phyloP scores from a whole-genome alignment of 2,888 invertebrate genomes.

The Nyleta sp. region DNA sequence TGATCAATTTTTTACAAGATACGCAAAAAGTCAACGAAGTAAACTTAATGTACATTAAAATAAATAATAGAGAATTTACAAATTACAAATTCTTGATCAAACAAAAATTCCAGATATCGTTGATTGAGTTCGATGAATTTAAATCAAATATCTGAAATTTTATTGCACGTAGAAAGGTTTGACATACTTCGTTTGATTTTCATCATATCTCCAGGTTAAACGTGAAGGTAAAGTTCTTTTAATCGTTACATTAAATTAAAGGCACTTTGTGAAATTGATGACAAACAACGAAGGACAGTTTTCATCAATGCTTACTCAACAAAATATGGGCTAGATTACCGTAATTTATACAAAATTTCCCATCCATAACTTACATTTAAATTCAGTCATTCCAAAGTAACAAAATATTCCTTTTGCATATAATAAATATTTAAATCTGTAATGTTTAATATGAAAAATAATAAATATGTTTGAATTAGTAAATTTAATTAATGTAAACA shows the following conservation, averaged over 20 bases:
- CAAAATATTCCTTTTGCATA: conserved; percentile 28
- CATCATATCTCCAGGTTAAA: conserved; percentile 32
- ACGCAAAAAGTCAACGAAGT: conserved; percentile 5
- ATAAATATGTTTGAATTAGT: no score
- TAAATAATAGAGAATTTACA: no score
- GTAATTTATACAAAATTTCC: conserved; percentile 50
- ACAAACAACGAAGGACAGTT: conserved; percentile 23
- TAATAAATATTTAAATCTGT: conserved; percentile 61
- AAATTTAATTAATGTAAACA: no score
- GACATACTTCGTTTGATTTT: conserved; percentile 13
- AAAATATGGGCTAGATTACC: conserved; percentile 43
- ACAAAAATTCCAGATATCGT: no score
- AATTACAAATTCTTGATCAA: no score
- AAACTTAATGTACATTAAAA: no score
- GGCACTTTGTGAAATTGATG: conserved; percentile 56
- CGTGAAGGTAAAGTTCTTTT: conserved; percentile 14
- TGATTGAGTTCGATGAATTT: no score
- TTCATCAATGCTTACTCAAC: conserved; percentile 44
- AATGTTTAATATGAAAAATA: no score
- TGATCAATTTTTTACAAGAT: conserved; percentile 36
- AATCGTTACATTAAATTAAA: conserved; percentile 46
- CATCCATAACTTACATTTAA: conserved; percentile 46
- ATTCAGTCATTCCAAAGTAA: conserved; percentile 53
- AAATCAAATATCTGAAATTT: no score
- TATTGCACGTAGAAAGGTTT: no score